A percentile compares a stretch with the other conserved stretches of the same genome.
phyloP scores from a whole-genome alignment of 2,888 invertebrate species.

The Sphinx pinastri region DNA sequence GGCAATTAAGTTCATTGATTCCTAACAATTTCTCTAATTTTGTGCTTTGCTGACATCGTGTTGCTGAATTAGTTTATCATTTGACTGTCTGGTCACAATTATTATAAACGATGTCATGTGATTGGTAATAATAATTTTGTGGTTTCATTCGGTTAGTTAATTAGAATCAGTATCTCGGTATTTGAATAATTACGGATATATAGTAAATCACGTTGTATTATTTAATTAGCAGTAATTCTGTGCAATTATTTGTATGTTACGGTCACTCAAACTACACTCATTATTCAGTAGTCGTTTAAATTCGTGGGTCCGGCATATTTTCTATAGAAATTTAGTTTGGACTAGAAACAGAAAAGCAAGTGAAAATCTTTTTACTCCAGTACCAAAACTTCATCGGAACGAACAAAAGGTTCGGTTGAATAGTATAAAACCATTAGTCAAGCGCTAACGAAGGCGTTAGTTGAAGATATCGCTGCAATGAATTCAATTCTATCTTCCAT shows the following conservation, averaged over 20 bases:
- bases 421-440: slow-evolving; percentile 34
- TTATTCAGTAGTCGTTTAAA: no score
- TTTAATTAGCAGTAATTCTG: no score
- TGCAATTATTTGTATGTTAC: no score
- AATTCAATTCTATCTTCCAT: slow-evolving; percentile 30
- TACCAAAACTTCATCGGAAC: slow-evolving; percentile 28
- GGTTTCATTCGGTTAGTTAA: neutral
- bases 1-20: neutral
- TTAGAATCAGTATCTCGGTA: neutral
- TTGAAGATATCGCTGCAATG: slow-evolving; percentile 19
- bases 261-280: no score
- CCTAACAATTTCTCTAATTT: neutral
- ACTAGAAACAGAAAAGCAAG: neutral
- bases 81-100: neutral
- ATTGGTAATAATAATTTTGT: neutral
- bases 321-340: neutral
- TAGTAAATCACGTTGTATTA: no score
- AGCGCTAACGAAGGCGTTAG: slow-evolving; percentile 32
- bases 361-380: neutral
- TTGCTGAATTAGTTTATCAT: neutral
- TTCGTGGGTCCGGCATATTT: no score
- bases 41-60: neutral
- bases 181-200: neutral
- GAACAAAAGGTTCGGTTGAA: slow-evolving; percentile 30
- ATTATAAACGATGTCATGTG: neutral